These are phyloP conservation scores for Botrylloides violaceus DNA, from an alignment of 23 tunicate species.

Conservation along the genomic window DNA sequence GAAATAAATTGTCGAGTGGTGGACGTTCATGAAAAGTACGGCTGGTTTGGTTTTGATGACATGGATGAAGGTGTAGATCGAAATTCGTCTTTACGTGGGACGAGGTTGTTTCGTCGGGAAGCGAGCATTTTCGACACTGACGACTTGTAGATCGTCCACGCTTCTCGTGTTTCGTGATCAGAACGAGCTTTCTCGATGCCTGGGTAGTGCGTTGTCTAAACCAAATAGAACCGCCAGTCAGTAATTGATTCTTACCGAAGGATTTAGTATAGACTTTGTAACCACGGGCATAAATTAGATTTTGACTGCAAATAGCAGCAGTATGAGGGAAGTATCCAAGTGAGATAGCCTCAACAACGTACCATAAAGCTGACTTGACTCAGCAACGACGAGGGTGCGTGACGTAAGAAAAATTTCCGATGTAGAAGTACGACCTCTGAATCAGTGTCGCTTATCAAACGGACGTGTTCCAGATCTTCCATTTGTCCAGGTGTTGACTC, in stretches of 20 bases:
- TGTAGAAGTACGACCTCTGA: conserved; percentile 44
- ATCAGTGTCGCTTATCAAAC: conserved; percentile 49
- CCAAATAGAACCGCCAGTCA: neutral
- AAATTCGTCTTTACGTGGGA: neutral
- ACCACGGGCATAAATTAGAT: too few relatives aligned
- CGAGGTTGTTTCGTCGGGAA: neutral
- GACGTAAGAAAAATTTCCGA: conserved; percentile 40
- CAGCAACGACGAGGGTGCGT: conserved; percentile 55
- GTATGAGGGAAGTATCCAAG: neutral
- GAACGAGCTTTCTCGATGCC: conserved; percentile 24
- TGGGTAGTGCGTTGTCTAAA: conserved; percentile 38
- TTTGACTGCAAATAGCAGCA: too few relatives aligned
- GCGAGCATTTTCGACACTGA: conserved; percentile 3
- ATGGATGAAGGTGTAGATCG: neutral
- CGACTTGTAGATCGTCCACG: conserved; percentile 46
- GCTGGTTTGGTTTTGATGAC: neutral
- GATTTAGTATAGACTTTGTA: too few relatives aligned
- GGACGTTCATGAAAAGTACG: too few relatives aligned
- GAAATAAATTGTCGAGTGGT: neutral
- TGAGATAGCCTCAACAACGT: neutral
- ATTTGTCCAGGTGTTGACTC: conserved; percentile 17
- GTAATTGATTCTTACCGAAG: too few relatives aligned
- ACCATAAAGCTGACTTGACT: conserved; percentile 42
- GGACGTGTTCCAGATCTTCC: conserved; percentile 36
- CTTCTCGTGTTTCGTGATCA: conserved; percentile 27